phyloP scores from a whole-genome alignment of 2,113 vertebrate species.

The Rhizomys pruinosus region DNA sequence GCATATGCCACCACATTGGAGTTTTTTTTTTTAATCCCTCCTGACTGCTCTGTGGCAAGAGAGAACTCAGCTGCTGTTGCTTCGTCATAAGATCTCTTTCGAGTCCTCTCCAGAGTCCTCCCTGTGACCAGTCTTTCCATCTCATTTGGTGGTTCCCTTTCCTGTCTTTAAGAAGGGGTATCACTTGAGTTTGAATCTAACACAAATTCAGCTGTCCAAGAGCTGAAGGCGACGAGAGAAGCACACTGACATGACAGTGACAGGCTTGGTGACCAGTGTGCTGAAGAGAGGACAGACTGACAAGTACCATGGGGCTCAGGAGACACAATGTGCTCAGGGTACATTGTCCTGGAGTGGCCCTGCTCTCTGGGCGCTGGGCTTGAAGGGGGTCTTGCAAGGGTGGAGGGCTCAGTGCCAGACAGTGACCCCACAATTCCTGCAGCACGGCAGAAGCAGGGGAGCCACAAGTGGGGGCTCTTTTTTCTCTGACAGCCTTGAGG shows the following conservation, averaged over 20 bases:
- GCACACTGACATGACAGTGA: background rate
- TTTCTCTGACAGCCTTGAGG: constrained; percentile 15
- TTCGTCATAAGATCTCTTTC: constrained; percentile 9
- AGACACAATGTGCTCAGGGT: background rate
- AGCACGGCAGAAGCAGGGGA: background rate
- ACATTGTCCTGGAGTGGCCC: background rate
- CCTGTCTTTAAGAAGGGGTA: background rate
- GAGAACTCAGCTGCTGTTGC: background rate
- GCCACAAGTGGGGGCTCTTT: background rate
- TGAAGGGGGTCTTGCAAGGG: background rate
- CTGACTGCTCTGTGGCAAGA: background rate
- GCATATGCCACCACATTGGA: too few relatives aligned
- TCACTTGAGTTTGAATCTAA: background rate
- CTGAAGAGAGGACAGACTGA: background rate
- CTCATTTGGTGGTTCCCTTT: background rate
- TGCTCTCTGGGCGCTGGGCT: background rate
- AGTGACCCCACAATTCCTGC: background rate
- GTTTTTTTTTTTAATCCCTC: background rate
- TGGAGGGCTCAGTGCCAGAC: background rate
- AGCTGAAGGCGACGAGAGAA: background rate
- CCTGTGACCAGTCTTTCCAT: background rate
- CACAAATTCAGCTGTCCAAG: constrained; percentile 12
- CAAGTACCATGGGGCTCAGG: background rate
- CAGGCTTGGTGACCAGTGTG: background rate
- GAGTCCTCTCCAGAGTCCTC: constrained; percentile 4